Base-by-base conservation (phyloP, 2,888 invertebrate genomes). In the Netelia inedita region DNA sequence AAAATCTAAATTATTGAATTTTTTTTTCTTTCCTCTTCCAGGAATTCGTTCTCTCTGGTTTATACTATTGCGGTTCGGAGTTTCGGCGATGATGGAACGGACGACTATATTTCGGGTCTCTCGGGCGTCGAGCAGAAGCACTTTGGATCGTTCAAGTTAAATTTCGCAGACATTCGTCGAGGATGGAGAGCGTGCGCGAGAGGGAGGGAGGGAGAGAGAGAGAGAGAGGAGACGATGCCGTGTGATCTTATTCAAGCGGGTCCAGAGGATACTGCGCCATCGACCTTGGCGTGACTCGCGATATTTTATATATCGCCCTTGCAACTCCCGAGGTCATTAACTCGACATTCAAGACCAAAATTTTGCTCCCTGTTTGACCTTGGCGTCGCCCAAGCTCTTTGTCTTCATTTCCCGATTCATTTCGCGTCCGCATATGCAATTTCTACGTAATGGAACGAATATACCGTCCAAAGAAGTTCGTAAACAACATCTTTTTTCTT, bases 221-320 rank as follows among this genome's bases (percentile, higher is more conserved):
- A 65, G 53, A 65, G 23, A 57, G 53, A 10, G 73, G 72, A 78
- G 28, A n/a, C 66, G 57, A 84, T 65, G 59, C 57, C 63, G 83
- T 68, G 69, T 65, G 76, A 79, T 82, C 61, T 73, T 83, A 78
- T 83, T 82, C 76, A 82, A 71, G 69, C 85, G 73, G 73, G 71
- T 79, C 71, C 59, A 57, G 35, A 79, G 79, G 83, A 87, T 82
- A 75, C 35, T 68, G 79, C 78, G 82, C 80, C 75, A 78, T 85
- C 68, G 85, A 85, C 87, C 86, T 85, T 85, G 82, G 83, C 83
- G 83, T 85, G 86, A 85, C 86, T 80, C 82, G 78, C 23, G 72
- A 86, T 85, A 84, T 85, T 85, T 78, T 81, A 57, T 81, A 82
- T 71, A 69, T 69, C 43, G 55, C 57, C 21, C 65, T 43, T 76